These are phyloP conservation scores for Pachliopta kotzebuea DNA, from an alignment of 2,888 invertebrate species.

Conservation along the genomic window DNA sequence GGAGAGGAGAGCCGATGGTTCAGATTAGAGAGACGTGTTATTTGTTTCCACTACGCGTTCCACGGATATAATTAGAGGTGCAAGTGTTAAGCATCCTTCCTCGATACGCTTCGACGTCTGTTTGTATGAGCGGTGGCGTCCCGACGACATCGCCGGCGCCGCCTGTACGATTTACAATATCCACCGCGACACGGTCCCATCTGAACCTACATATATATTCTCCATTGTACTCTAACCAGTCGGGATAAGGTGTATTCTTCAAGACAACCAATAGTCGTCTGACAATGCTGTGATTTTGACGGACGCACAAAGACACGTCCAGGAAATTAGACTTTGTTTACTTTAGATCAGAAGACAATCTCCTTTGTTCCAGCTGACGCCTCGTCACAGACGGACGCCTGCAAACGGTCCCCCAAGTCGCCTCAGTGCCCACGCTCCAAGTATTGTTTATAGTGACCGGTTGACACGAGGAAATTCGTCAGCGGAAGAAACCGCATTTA, in stretches of 20 bases:
- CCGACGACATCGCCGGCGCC: slow-evolving; percentile 74
- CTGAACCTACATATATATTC: slow-evolving; percentile 31
- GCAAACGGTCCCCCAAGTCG: slow-evolving; percentile 58
- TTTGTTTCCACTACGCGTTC: slow-evolving; percentile 66
- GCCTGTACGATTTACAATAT: slow-evolving; percentile 64
- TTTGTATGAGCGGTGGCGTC: slow-evolving; percentile 66
- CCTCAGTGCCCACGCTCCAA: slow-evolving; percentile 55
- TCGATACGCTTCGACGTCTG: slow-evolving; percentile 69
- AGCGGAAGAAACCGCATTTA: slow-evolving; percentile 77
- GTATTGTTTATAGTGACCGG: slow-evolving; percentile 59
- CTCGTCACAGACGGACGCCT: slow-evolving; percentile 60
- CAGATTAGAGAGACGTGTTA: slow-evolving; percentile 41
- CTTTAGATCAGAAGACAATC: slow-evolving; percentile 66
- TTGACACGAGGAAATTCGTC: slow-evolving; percentile 76
- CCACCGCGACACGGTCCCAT: slow-evolving; percentile 45
- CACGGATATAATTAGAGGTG: slow-evolving; percentile 73
- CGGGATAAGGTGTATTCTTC: slow-evolving; percentile 37
- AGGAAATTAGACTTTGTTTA: slow-evolving; percentile 77
- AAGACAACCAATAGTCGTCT: slow-evolving; percentile 2
- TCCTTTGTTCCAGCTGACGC: slow-evolving; percentile 60
- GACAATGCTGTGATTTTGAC: slow-evolving; percentile 25
- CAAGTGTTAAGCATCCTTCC: slow-evolving; percentile 76
- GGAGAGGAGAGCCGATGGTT: slow-evolving; percentile 32
- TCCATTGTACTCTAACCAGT: slow-evolving; percentile 36
- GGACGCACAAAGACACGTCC: slow-evolving; percentile 53